These are phyloP conservation scores for Conistra vaccinii DNA, from an alignment of 2,888 invertebrate genomes.

Conservation along the genomic window DNA sequence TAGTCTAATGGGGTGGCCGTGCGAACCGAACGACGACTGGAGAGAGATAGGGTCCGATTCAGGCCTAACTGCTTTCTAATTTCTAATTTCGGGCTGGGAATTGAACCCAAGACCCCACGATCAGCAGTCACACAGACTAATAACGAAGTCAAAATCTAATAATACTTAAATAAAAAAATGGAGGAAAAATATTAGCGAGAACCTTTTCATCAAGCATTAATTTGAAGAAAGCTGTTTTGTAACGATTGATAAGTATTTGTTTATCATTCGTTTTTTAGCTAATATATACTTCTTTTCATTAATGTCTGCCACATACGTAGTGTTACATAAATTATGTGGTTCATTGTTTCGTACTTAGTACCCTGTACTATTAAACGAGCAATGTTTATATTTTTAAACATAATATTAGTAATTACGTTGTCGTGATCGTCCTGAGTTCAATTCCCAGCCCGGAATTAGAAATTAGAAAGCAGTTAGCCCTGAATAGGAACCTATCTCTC, in stretches of 20 bases:
- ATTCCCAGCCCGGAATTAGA: too few relatives aligned
- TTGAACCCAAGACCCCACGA: background rate
- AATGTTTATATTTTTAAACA: too few relatives aligned
- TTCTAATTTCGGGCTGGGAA: background rate
- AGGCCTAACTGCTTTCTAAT: background rate
- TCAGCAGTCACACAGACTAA: background rate
- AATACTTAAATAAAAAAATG: background rate
- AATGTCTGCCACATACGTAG: constrained; percentile 13
- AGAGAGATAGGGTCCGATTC: background rate
- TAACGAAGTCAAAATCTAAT: background rate
- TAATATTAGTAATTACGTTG: too few relatives aligned
- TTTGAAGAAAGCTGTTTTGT: background rate
- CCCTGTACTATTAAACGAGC: too few relatives aligned
- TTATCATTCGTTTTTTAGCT: background rate
- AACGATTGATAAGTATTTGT: background rate
- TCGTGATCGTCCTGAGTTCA: too few relatives aligned
- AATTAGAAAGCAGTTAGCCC: too few relatives aligned
- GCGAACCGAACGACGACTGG: too few relatives aligned
- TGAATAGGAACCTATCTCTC: too few relatives aligned
- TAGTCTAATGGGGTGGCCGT: background rate
- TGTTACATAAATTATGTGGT: background rate
- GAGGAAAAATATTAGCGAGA: background rate
- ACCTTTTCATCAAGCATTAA: background rate
- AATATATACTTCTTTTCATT: background rate
- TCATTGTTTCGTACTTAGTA: constrained; percentile 12